Base-by-base conservation (phyloP, 2,888 invertebrate species). In the Gerris lacustris region DNA sequence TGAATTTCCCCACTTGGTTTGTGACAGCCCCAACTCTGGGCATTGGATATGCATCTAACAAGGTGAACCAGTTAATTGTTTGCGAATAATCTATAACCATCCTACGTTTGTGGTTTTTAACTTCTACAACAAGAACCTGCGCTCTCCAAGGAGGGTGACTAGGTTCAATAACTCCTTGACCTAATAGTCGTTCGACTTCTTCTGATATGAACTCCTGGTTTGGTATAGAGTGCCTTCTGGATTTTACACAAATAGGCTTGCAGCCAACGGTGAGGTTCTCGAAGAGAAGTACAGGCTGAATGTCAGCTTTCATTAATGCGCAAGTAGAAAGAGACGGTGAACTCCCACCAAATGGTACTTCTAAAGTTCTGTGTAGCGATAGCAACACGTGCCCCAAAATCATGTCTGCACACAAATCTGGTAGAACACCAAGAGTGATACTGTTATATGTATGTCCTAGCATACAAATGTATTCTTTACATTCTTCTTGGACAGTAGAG, bases 11-110 rank as follows among this genome's bases (percentile, higher is more conserved):
- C 44, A 74, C 63, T 64, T 70, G 70, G 45, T 67, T 55, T 31
- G 73, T 69, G 17, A 73, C 63, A 31, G 68, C 70, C 31, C 73
- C 73, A 67, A 73, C 69, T 11, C 55, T 69, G n/a, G 69, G 69
- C 11, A 69, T 9, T 15, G 73, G 72, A 66, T 72, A 73, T 17
- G 74, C 71, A 62, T 73, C 73, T 15, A 70, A 47, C 11, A 67
- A 31, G 6, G 63, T 71, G 45, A 44, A 71, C 31, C 55, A 11
- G 44, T 71, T 71, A 6, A 71, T 66, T n/a, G 69, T 71, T n/a
- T 66, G 68, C 5, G 69, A 63, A 67, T 71, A 71, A 64, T 69
- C 69, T n/a, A 69, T 69, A 44, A 63, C 63, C 43, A 70, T 69
- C n/a, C 47, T 7, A n/a, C 63, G n/a, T n/a, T n/a, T n/a, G 17